Percentiles rank a stretch among this genome's conserved stretches.
Conservation (phyloP, 2,888 invertebrate species). For the Diplazon laetatorius region DNA sequence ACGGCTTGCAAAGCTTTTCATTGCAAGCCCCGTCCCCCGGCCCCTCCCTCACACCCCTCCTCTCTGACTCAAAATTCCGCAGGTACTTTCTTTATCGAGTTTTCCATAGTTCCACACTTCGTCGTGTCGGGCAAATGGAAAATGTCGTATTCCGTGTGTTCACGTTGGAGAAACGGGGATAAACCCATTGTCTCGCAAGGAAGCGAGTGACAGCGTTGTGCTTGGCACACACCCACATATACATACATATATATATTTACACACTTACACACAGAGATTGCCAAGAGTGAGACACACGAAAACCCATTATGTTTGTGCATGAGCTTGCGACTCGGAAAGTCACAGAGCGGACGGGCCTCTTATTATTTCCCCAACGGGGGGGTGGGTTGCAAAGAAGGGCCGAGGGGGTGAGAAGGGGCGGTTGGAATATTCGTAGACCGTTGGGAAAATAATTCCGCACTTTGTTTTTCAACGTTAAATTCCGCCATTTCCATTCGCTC, state of each 20-base stretch:
- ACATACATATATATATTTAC: no score
- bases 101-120: constrained; percentile 18
- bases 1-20: no score
- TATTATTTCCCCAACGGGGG: constrained; percentile 34
- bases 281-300: constrained; percentile 40
- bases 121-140: constrained; percentile 7
- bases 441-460: not conserved
- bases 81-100: constrained; percentile 11
- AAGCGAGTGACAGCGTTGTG: constrained; percentile 13
- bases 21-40: no score
- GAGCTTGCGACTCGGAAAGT: constrained; percentile 10
- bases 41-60: constrained; percentile 15
- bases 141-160: constrained; percentile 3
- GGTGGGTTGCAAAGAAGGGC: no score
- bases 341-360: not conserved
- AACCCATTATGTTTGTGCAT: constrained; percentile 26
- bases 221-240: constrained; percentile 23
- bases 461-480: constrained; percentile 5
- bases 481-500: not conserved
- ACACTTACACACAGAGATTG: no score
- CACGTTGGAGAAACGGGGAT: constrained; percentile 23
- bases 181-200: constrained; percentile 27
- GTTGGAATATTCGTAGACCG: constrained; percentile 7
- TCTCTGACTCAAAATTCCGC: constrained; percentile 10
- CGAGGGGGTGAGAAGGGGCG: no score